Base-by-base conservation (phyloP, 2,113 vertebrate genomes). In the Verasper variegatus region DNA sequence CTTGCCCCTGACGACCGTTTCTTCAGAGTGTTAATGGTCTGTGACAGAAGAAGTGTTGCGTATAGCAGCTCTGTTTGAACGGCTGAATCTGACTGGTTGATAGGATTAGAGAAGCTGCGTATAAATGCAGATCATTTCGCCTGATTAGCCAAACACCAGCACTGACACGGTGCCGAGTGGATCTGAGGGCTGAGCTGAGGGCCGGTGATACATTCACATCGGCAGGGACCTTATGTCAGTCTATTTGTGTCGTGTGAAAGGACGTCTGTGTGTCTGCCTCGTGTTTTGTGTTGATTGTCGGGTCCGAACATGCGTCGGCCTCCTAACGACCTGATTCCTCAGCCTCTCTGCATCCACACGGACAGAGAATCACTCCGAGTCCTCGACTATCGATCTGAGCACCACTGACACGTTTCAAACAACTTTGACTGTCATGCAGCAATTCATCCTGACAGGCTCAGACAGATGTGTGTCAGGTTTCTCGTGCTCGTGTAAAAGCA, bases 401-500 rank as follows among this genome's bases (percentile, higher is more conserved):
- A 58, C 54, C 23, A 24, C 61, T 66, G 59, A 24, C 66, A 62
- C 57, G 60, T 79, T 79, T 74, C 20, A 31, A 81, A 68, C 45
- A 77, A 68, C 52, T 74, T 42, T 57, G 17, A 86, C 68, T 63
- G 68, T 79, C 67, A 24, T 26, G 23, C 72, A 15, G 59, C 60
- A 61, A 35, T 82, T 71, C 79, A 75, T 76, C 83, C 26, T 79
- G 66, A 85, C 62, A 26, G 68, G 56, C 68, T 68, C 57, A 52
- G 77, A 71, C 73, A 58, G 76, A 83, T 74, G 75, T 51, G 78
- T 51, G 66, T 65, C 65, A 31, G 14, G 11, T 65, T 75, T 77
- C 51, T 88, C 85, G 73, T 73, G 64, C 82, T 68, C 71, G 81
- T 86, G 76, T 61, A 82, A 78, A 87, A 71, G 69, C 72, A 83